Evolutionary conservation across 2,888 invertebrate species (phyloP).

Genomic region (Cryptus viduatorius): DNA sequence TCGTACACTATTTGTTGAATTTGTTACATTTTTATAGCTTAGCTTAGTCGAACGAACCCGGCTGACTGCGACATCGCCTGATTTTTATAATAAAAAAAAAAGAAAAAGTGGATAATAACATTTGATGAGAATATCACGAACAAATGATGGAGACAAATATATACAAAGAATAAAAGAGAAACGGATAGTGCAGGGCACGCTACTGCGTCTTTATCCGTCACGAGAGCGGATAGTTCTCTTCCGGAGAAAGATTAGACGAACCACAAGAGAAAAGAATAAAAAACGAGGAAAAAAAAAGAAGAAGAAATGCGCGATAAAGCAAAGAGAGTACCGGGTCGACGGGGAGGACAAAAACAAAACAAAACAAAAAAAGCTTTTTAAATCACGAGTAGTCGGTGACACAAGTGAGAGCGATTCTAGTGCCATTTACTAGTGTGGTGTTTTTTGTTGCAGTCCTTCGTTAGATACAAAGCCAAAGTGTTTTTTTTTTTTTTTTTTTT

Average conservation of each 20-base stretch:
- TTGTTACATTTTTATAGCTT: slow-evolving; percentile 84
- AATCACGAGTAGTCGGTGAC: slow-evolving; percentile 81
- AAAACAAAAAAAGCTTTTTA: slow-evolving; percentile 80
- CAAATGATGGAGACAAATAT: slow-evolving; percentile 48
- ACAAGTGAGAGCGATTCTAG: slow-evolving; percentile 86
- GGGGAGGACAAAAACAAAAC: slow-evolving; percentile 65
- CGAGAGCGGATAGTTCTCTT: slow-evolving; percentile 76
- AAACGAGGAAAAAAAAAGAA: slow-evolving; percentile 21
- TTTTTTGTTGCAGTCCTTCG: slow-evolving; percentile 84
- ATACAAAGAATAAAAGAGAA: slow-evolving; percentile 57
- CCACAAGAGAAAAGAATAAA: slow-evolving; percentile 27
- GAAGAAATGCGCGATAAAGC: slow-evolving; percentile 66
- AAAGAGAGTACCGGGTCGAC: slow-evolving; percentile 40
- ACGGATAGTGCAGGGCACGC: slow-evolving; percentile 64
- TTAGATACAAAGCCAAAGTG: slow-evolving; percentile 87
- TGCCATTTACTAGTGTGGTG: slow-evolving; percentile 87
- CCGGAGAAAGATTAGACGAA: slow-evolving; percentile 60
- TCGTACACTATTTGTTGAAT: slow-evolving; percentile 83
- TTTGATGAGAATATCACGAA: slow-evolving; percentile 55
- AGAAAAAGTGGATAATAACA: slow-evolving; percentile 34
- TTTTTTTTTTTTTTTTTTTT: slow-evolving; percentile 82
- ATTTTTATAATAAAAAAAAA: slow-evolving; percentile 76
- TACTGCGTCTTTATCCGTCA: slow-evolving; percentile 75
- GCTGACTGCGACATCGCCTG: slow-evolving; percentile 81
- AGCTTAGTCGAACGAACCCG: slow-evolving; percentile 81